Base-by-base conservation (phyloP, 1,140 invertebrate genomes). In the Neomicropteryx cornuta region DNA sequence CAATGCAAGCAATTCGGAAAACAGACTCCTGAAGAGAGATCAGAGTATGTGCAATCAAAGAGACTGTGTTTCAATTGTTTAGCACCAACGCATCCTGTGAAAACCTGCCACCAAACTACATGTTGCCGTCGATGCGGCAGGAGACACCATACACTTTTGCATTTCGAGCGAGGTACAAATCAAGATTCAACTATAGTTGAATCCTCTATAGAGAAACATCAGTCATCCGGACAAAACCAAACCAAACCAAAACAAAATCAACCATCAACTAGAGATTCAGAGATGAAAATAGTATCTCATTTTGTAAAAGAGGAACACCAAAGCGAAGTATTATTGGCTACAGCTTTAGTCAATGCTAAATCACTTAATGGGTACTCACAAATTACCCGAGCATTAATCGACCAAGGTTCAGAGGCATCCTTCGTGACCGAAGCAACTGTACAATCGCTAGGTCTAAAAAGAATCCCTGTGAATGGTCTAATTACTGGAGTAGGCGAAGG, bases 331-430 rank as follows among this genome's bases (percentile, higher is more conserved):
- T 36, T 48, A 28, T 38, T 50, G 24, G 41, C 45, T 11, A 51
- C 45, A 11, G 45, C 43, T 11, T 42, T 51, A 22, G 38, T 49
- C 11, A 41, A 41, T 8, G 43, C 36, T 19, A 20, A 33, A 18
- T 37, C 47, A 3, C 32, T 22, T 21, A 38, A 27, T 18, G 42
- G 16, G 17, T 38, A 33, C 27, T 21, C 17, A 4, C 18, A 33
- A 11, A 5, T 37, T 18, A 13, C 47, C 21, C 41, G 38, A 34
- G 40, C 20, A 19, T 49, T 46, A 14, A 3, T 41, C 22, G 49
- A 51, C 21, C 47, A 51, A 18, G 47, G 49, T 1, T 51, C 47
- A 11, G 45, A 49, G 31, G 45, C 49, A 2, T 49, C 45, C 0
- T 47, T 51, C 11, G 38, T 48, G n/a, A 48, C 46, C 1, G 43